Evolutionary conservation across 2,888 invertebrate species (phyloP).

Genomic region (Hirtodrosophila alboralis): DNA sequence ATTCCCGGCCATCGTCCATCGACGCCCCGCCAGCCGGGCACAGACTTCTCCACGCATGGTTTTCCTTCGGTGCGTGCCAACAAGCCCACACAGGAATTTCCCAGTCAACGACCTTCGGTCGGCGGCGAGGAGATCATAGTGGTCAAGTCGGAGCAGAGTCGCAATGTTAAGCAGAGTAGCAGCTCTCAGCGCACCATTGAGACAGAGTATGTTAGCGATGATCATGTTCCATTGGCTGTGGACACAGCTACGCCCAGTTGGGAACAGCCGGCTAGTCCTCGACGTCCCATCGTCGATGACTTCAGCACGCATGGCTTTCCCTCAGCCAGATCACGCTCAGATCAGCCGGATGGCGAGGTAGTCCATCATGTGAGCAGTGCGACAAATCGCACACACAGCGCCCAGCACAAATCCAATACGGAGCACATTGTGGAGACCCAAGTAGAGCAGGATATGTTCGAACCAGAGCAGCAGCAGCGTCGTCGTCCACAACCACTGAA

Average conservation of each 20-base stretch:
- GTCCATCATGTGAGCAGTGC: constrained; percentile 12
- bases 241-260: constrained; percentile 42
- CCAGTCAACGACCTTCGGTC: constrained; percentile 55
- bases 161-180: constrained; percentile 69
- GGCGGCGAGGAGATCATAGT: constrained; percentile 71
- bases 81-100: constrained; percentile 72
- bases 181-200: constrained; percentile 72
- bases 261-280: constrained; percentile 54
- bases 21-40: constrained; percentile 43
- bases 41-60: constrained; percentile 76
- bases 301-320: constrained; percentile 75
- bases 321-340: constrained; percentile 46
- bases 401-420: constrained; percentile 60
- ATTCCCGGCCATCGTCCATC: constrained; percentile 63
- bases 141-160: constrained; percentile 73
- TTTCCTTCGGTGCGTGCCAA: constrained; percentile 77
- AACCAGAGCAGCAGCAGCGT: constrained; percentile 23
- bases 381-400: constrained; percentile 12
- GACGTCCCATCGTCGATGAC: constrained; percentile 48
- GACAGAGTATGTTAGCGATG: constrained; percentile 63
- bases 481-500: constrained; percentile 29
- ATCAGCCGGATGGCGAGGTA: constrained; percentile 60
- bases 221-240: constrained; percentile 28
- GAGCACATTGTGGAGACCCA: constrained; percentile 67
- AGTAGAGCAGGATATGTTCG: constrained; percentile 35